These are phyloP conservation scores for Antheraea yamamai DNA, from an alignment of 2,888 invertebrate genomes.

Conservation along the genomic window DNA sequence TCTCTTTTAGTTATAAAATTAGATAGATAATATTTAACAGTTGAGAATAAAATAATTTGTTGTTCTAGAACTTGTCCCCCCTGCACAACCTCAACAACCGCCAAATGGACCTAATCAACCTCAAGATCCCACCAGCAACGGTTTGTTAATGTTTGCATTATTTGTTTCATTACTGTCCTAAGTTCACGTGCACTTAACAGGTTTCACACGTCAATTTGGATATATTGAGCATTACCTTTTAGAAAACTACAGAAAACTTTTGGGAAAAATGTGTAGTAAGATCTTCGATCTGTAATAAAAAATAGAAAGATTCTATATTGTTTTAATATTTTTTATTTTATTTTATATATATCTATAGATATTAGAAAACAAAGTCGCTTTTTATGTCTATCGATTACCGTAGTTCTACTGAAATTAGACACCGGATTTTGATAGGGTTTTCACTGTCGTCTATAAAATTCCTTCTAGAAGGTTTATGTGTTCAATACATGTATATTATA, in stretches of 20 bases:
- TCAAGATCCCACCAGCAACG: conserved; percentile 23
- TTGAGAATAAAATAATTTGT: conserved; percentile 12
- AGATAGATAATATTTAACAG: background rate
- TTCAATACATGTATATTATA: too few species aligned
- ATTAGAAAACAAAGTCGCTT: too few species aligned
- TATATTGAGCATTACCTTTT: background rate
- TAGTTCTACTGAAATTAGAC: too few species aligned
- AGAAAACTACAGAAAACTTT: background rate
- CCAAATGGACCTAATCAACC: conserved; percentile 45
- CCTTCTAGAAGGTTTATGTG: too few species aligned
- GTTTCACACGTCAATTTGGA: background rate
- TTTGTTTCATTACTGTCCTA: background rate
- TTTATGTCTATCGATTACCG: too few species aligned
- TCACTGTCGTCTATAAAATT: too few species aligned
- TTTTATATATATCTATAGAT: too few species aligned
- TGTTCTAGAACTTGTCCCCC: background rate
- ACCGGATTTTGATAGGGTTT: too few species aligned
- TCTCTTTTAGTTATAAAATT: background rate
- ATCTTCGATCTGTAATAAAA: background rate
- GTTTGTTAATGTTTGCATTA: conserved; percentile 7
- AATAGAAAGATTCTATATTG: background rate
- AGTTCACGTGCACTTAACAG: too few species aligned
- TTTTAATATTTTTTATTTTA: background rate
- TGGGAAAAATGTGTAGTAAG: background rate
- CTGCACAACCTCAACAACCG: conserved; percentile 30